These are phyloP conservation scores for Lysiphlebus fabarum DNA, from an alignment of 1,140 invertebrate genomes.

Conservation along the genomic window DNA sequence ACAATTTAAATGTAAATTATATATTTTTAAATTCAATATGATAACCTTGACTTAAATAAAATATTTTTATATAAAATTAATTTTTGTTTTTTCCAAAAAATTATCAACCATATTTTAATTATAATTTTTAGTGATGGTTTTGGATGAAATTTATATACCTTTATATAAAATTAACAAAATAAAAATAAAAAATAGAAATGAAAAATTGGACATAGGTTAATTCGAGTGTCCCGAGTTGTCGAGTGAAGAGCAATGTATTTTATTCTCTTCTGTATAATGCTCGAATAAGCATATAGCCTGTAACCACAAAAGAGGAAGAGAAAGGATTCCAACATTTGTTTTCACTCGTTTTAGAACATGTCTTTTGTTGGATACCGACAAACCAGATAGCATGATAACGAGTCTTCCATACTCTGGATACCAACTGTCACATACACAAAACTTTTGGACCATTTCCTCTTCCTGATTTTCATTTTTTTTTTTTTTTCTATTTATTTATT, in stretches of 20 bases:
- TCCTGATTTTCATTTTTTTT: too few species aligned
- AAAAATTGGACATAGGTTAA: conserved; percentile 14
- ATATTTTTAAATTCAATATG: too few species aligned
- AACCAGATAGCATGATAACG: conserved; percentile 2
- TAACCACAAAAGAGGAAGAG: background rate
- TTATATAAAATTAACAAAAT: conserved; percentile 15
- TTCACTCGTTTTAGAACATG: conserved; percentile 5
- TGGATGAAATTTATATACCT: too few species aligned
- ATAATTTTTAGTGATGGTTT: too few species aligned
- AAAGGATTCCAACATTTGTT: too few species aligned
- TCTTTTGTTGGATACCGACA: conserved; percentile 2
- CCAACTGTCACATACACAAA: conserved; percentile 8
- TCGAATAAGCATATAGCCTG: conserved; percentile 8
- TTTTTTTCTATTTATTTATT: too few species aligned
- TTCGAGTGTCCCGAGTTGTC: conserved; percentile 10
- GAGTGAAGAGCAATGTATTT: conserved; percentile 1
- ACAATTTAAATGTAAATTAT: too few species aligned
- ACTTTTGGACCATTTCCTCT: too few species aligned
- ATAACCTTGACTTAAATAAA: too few species aligned
- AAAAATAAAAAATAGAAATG: conserved; percentile 8
- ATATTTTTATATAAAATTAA: too few species aligned
- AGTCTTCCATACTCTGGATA: conserved; percentile 1
- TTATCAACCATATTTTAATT: too few species aligned
- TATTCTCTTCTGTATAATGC: background rate
- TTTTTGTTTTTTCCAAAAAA: too few species aligned